phyloP scores from a whole-genome alignment of 2,113 vertebrate genomes.

The Brachypodius melanocephalos region DNA sequence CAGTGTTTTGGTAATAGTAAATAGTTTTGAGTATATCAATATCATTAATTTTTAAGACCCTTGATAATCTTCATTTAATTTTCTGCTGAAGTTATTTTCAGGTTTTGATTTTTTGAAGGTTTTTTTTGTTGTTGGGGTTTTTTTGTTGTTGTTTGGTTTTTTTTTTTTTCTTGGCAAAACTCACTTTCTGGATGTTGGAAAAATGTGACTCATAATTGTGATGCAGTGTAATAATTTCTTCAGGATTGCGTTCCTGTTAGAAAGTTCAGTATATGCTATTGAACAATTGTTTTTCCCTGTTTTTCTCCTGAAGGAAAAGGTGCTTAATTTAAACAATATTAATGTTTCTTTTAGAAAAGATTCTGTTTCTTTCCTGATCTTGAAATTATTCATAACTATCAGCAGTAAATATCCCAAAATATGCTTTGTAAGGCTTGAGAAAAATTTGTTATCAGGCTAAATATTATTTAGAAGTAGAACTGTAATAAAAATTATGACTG shows the following conservation, averaged over 20 bases:
- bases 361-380: neutral
- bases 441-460: neutral
- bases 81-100: neutral
- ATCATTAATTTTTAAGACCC: neutral
- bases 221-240: neutral
- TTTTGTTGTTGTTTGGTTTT: neutral
- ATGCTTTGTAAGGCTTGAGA: neutral
- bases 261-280: neutral
- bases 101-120: neutral
- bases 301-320: neutral
- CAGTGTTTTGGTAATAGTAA: neutral
- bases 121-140: neutral
- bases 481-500: neutral
- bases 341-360: neutral
- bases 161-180: neutral
- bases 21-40: neutral
- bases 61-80: neutral
- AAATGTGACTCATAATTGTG: neutral
- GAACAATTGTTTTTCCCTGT: neutral
- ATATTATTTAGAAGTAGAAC: slow-evolving; percentile 11
- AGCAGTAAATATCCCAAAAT: neutral
- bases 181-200: neutral
- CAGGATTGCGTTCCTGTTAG: neutral
- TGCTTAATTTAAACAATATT: neutral
- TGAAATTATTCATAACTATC: neutral